Conservation (phyloP, 2,888 invertebrate genomes). For the Parelbella ahira region DNA sequence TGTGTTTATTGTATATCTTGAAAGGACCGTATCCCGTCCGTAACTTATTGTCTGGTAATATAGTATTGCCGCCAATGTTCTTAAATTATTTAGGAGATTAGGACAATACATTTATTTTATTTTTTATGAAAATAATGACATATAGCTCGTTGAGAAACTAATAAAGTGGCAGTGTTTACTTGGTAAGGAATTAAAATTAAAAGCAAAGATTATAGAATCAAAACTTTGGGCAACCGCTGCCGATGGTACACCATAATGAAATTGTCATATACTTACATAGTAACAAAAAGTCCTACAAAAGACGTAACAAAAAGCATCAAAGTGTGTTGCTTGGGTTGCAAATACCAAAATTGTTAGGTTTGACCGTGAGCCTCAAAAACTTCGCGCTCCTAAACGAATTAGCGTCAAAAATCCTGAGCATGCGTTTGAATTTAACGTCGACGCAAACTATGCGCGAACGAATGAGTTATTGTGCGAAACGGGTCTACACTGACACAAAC, state of each 20-base stretch:
- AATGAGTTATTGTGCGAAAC: constrained; percentile 46
- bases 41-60: constrained; percentile 4
- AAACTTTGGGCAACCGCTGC: too few relatives aligned
- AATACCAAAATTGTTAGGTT: constrained; percentile 19
- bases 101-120: too few relatives aligned
- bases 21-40: constrained; percentile 1
- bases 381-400: constrained; percentile 50
- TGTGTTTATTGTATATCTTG: constrained; percentile 7
- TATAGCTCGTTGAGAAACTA: too few relatives aligned
- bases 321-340: constrained; percentile 18
- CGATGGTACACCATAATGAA: constrained; percentile 15
- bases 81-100: background rate
- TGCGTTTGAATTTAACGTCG: constrained; percentile 48
- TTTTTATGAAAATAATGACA: too few relatives aligned
- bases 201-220: too few relatives aligned
- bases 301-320: constrained; percentile 11
- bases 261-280: constrained; percentile 15
- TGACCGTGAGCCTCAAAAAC: constrained; percentile 35
- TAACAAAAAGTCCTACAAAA: constrained; percentile 15
- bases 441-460: constrained; percentile 45
- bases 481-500: constrained; percentile 13
- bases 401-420: constrained; percentile 48
- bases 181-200: too few relatives aligned
- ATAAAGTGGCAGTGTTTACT: too few relatives aligned
- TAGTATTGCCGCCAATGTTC: background rate